These are phyloP conservation scores for Lampris megalopsis DNA, from an alignment of 2,113 vertebrate genomes.

Conservation along the genomic window DNA sequence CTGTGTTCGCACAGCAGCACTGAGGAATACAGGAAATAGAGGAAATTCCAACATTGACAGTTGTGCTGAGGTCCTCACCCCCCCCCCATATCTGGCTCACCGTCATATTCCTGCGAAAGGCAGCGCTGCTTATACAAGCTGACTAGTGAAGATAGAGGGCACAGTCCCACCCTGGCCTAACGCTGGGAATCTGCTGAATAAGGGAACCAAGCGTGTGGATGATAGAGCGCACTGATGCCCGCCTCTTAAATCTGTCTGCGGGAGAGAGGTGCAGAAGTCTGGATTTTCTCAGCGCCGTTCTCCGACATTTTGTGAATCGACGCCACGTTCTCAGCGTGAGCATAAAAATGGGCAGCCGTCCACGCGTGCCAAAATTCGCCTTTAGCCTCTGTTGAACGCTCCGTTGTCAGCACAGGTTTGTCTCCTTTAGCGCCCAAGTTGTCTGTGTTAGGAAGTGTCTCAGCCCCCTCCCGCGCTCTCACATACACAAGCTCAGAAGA, in stretches of 20 bases:
- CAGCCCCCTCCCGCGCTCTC: constrained; percentile 45
- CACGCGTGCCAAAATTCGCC: constrained; percentile 18
- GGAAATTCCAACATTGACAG: constrained; percentile 72
- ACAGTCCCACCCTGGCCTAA: constrained; percentile 28
- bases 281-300: constrained; percentile 24
- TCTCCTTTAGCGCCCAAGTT: constrained; percentile 39
- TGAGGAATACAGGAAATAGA: constrained; percentile 75
- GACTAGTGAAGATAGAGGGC: constrained; percentile 54
- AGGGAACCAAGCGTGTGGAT: constrained; percentile 28
- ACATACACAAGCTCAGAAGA: constrained; percentile 49
- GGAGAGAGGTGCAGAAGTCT: neutral
- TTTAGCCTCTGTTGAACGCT: constrained; percentile 39
- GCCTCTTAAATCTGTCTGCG: constrained; percentile 53
- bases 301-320: constrained; percentile 38
- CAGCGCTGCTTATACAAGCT: constrained; percentile 50
- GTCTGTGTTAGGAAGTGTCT: constrained; percentile 29
- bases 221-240: constrained; percentile 29
- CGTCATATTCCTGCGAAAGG: constrained; percentile 17
- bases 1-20: constrained; percentile 69
- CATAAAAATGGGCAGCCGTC: constrained; percentile 14
- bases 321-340: constrained; percentile 26
- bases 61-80: constrained; percentile 34
- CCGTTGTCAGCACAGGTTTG: constrained; percentile 37
- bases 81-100: neutral
- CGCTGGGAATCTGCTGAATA: constrained; percentile 61